Percentiles rank a stretch among this genome's conserved stretches.
Conservation (phyloP, 64 coral and sea anemone species). For the Montipora sp. region DNA sequence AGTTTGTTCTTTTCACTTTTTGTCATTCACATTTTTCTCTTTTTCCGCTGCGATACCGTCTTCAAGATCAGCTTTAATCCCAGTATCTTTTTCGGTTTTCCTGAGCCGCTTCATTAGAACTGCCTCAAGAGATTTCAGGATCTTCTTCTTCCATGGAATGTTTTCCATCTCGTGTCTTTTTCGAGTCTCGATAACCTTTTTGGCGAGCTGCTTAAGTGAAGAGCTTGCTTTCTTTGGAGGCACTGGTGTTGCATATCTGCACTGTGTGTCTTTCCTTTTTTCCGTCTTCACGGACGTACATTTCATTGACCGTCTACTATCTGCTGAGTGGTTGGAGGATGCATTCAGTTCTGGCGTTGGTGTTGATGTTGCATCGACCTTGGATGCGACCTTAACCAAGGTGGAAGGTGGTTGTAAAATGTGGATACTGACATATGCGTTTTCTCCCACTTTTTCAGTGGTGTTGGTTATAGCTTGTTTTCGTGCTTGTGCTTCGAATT, state of each 20-base stretch:
- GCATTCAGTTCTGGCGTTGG: neutral
- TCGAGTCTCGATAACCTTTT: conserved; percentile 29
- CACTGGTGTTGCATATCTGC: neutral
- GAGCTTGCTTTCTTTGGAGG: neutral
- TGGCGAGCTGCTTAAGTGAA: conserved; percentile 25
- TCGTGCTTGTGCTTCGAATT: neutral
- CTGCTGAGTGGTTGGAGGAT: neutral
- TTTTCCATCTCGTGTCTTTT: conserved; percentile 15
- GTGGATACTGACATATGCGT: neutral
- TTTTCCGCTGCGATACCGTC: neutral
- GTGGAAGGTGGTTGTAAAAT: neutral
- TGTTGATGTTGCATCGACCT: neutral
- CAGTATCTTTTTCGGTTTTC: conserved; percentile 43
- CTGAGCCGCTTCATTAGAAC: conserved; percentile 21
- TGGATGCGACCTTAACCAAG: neutral
- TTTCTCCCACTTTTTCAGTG: neutral
- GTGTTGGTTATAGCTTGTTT: neutral
- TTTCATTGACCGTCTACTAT: neutral
- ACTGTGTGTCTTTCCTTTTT: neutral
- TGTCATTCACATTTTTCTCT: neutral
- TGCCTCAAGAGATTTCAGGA: conserved; percentile 34
- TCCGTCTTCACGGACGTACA: neutral
- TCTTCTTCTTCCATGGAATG: conserved; percentile 50
- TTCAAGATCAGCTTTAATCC: conserved; percentile 14
- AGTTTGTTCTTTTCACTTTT: neutral